Base-by-base conservation (phyloP, 1,140 invertebrate genomes). In the Megalopta genalis region DNA sequence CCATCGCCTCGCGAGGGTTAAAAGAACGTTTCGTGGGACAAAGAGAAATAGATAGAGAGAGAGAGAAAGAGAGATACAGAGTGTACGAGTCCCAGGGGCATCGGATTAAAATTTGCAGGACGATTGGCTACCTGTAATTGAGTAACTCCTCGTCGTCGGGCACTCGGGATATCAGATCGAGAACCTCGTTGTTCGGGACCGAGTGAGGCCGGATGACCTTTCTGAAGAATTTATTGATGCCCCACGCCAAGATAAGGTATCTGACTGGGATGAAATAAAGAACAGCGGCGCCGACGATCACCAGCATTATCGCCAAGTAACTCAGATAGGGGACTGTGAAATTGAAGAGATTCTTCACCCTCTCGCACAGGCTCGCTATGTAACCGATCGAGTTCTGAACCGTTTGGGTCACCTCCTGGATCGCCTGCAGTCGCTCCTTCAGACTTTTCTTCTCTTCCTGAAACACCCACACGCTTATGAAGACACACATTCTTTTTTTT, bases 271-370 rank as follows among this genome's bases (percentile, higher is more conserved):
- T 95, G 79, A 96, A 95, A 89, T 99, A 99, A 5, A 99, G 93
- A 7, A 99, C 95, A 54, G 97, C 82, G 74, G 95, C 94, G 8
- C 94, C 96, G n/a, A 95, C 92, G 63, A 95, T 86, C 3, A 97
- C 90, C 70, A 97, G 93, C 14, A 97, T 91, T 77, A 99, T 96
- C 23, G 98, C 97, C 86, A 99, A 93, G 93, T 96, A 98, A 84
- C 98, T 99, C 70, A 99, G 93, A 94, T 99, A 99, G 68, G 99
- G 98, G 80, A 99, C 97, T 49, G 98, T 98, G 93, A 99, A 99
- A 91, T 99, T 99, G 93, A 99, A 98, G 74, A 98, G 96, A 92
- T 99, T 99, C 94, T 98, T 98, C 65, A 98, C 95, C 90, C 96
- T 96, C 93, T 99, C 98, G 71, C 97, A 96, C 52, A 99, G 92